Evolutionary conservation across 2,888 invertebrate species (phyloP), one percentile per base, ranked within the genome.

Genomic region (Tolmerus cingulatus): DNA sequence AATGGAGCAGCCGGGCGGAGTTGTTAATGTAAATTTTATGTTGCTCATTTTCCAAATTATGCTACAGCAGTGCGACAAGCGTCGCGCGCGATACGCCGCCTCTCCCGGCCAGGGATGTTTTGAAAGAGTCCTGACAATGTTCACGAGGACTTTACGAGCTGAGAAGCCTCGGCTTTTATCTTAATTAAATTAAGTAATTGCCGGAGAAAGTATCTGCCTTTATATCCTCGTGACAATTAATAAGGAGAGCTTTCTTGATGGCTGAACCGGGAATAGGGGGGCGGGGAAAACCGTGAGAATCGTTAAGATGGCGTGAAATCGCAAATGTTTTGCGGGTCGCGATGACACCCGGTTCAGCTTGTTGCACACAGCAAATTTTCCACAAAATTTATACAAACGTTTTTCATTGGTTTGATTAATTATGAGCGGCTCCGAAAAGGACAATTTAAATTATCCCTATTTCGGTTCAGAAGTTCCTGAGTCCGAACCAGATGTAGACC

Each of bases 121-220:
- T 86, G 86, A 76, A 86, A 51, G 74, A 86, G 86, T 82, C 37
- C 51, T 87, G 86, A 82, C 86, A 88, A 57, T 86, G 86, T 88
- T 55, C 76, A 34, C 81, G 81, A 76, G 86, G 78, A 86, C 82
- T 88, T 88, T 88, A 88, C 87, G 87, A 88, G 87, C 87, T 88
- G 86, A 88, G 87, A 88, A 88, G 87, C 86, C 84, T 88, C 82
- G 82, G 87, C 87, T 88, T 88, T 88, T 88, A 88, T 88, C 87
- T 88, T 88, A 88, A 88, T 88, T 88, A 88, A 88, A 88, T 88
- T 88, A 88, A 88, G 87, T 88, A 88, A 88, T 88, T 88, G 87
- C 84, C 55, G 55, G 74, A 82, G 87, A 86, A 88, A 88, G 86
- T 86, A 88, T 86, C 87, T 88, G 82, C 84, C 82, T 88, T 86